phyloP scores from a whole-genome alignment of 2,888 invertebrate genomes.

The Diabrotica balteata region DNA sequence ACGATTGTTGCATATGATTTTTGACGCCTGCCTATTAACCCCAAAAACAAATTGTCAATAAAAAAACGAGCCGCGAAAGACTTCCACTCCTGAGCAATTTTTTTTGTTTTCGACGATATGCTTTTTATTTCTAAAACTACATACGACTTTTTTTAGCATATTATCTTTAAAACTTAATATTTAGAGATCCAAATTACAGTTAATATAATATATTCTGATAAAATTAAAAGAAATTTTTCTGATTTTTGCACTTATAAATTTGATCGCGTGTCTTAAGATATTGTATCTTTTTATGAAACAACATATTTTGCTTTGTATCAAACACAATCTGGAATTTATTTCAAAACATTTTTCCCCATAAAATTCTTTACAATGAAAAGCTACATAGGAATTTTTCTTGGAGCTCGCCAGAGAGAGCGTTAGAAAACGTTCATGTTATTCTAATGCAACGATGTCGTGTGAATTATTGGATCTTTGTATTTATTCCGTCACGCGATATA shows the following conservation, averaged over 20 bases:
- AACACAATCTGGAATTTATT: slow-evolving; percentile 22
- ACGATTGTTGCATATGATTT: no score
- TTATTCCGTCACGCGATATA: slow-evolving; percentile 27
- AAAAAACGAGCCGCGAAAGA: no score
- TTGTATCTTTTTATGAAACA: not conserved
- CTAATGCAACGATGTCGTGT: slow-evolving; percentile 24
- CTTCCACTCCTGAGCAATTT: no score
- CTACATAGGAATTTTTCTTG: slow-evolving; percentile 15
- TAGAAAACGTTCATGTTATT: slow-evolving; percentile 23
- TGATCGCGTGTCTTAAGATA: not conserved
- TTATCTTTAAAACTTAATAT: not conserved
- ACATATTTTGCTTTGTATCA: slow-evolving; percentile 9
- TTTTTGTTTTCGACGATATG: no score
- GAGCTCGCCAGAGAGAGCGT: slow-evolving; percentile 5
- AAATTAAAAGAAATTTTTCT: not conserved
- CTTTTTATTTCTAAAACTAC: no score
- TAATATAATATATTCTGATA: not conserved
- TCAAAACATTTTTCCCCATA: not conserved
- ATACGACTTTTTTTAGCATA: no score
- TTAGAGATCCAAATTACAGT: not conserved
- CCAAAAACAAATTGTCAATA: no score
- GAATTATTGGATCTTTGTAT: slow-evolving; percentile 30
- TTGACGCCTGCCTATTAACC: no score
- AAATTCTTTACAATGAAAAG: slow-evolving; percentile 16
- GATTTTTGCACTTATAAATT: not conserved